A percentile compares a stretch with the other conserved stretches of the same genome.
Conservation (phyloP, 2,113 vertebrate genomes). For the Jaculus jaculus region DNA sequence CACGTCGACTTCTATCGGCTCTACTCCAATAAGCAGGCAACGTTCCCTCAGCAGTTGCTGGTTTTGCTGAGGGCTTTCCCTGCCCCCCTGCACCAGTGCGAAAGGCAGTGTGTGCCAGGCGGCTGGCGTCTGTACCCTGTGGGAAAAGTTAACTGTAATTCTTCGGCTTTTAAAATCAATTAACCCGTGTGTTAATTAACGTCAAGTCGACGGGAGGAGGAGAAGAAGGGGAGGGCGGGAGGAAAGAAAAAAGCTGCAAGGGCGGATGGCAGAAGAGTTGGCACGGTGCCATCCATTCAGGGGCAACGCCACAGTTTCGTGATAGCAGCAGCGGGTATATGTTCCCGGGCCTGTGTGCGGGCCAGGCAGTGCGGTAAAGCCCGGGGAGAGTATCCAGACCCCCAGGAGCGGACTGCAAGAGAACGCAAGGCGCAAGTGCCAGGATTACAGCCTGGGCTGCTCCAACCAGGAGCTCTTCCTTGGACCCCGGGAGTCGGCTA, state of each 20-base stretch:
- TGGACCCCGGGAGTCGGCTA: constrained; percentile 73
- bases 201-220: constrained; percentile 92
- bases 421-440: constrained; percentile 85
- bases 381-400: constrained; percentile 84
- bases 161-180: constrained; percentile 97
- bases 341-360: constrained; percentile 87
- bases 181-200: constrained; percentile 99
- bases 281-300: constrained; percentile 99
- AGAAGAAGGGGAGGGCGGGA: constrained; percentile 88
- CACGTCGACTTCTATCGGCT: constrained; percentile 82
- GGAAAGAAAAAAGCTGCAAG: constrained; percentile 95
- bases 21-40: constrained; percentile 84
- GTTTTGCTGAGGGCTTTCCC: constrained; percentile 81
- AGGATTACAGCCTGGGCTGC: constrained; percentile 84
- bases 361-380: constrained; percentile 85
- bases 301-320: constrained; percentile 95
- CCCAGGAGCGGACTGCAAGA: constrained; percentile 87
- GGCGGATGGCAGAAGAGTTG: constrained; percentile 98
- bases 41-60: constrained; percentile 74
- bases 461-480: constrained; percentile 78
- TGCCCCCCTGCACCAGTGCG: constrained; percentile 81
- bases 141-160: constrained; percentile 91
- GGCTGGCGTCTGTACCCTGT: constrained; percentile 84
- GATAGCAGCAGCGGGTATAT: constrained; percentile 92
- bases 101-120: constrained; percentile 86